A percentile compares a stretch with the other conserved stretches of the same genome.
These are phyloP conservation scores for Bembecia ichneumoniformis DNA, from an alignment of 2,888 invertebrate species.

Conservation along the genomic window DNA sequence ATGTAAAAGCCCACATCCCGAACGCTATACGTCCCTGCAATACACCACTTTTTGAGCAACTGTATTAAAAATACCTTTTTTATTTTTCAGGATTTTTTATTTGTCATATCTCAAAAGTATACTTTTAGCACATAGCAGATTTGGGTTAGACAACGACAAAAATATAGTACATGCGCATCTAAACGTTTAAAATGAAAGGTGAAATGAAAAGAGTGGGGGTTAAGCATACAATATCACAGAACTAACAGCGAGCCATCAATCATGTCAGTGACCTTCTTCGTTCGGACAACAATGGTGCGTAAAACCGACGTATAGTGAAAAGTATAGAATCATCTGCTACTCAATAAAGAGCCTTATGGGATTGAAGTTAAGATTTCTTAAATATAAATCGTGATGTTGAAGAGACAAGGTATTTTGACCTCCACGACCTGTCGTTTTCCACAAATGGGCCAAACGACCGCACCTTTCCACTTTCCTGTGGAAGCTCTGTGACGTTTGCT, in stretches of 20 bases:
- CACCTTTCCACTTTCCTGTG: conserved; percentile 37
- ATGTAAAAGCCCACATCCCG: too few relatives aligned
- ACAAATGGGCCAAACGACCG: conserved; percentile 31
- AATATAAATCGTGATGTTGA: background rate
- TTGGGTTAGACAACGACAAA: too few relatives aligned
- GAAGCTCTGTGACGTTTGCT: conserved; percentile 13
- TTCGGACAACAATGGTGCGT: conserved; percentile 27
- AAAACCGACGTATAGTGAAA: conserved; percentile 16
- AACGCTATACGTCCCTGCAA: too few relatives aligned
- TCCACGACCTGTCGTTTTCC: conserved; percentile 42
- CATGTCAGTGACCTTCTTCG: conserved; percentile 39
- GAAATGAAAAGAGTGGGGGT: too few relatives aligned
- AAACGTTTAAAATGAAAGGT: too few relatives aligned
- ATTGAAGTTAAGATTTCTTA: background rate
- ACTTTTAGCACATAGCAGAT: too few relatives aligned
- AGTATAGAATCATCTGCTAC: background rate
- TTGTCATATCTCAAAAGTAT: too few relatives aligned
- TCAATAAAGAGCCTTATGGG: background rate
- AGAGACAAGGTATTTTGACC: conserved; percentile 21
- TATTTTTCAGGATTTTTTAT: too few relatives aligned
- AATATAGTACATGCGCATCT: too few relatives aligned
- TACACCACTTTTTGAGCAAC: too few relatives aligned
- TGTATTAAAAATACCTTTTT: too few relatives aligned
- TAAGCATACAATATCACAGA: conserved; percentile 20
- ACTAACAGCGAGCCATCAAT: conserved; percentile 29